phyloP scores from a whole-genome alignment of 2,797 vertebrate genomes.

The Chromobotia macracanthus region DNA sequence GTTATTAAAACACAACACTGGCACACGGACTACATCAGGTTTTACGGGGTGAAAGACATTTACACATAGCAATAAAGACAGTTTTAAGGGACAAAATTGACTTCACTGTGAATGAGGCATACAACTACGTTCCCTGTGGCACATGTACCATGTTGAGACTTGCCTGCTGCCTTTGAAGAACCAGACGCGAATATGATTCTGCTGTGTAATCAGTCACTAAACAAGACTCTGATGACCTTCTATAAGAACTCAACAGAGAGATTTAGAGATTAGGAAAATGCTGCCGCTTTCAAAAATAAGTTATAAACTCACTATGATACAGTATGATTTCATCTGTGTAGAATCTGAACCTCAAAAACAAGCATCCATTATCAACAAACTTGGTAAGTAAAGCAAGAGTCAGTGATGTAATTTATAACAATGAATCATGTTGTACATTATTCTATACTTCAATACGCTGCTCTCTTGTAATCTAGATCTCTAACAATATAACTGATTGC shows the following conservation, averaged over 20 bases:
- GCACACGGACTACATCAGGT: background rate
- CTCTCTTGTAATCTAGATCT: background rate
- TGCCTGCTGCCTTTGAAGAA: constrained; percentile 26
- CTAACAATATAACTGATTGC: too few relatives aligned
- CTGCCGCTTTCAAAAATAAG: background rate
- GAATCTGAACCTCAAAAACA: background rate
- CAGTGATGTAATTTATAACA: background rate
- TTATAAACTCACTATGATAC: background rate
- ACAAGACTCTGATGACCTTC: background rate
- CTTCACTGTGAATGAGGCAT: background rate
- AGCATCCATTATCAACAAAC: background rate
- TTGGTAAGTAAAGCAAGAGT: background rate
- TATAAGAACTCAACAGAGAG: constrained; percentile 6
- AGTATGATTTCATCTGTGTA: background rate
- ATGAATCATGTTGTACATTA: background rate
- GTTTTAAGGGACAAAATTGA: constrained; percentile 25
- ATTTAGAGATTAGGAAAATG: background rate
- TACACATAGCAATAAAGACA: background rate
- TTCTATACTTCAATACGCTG: background rate
- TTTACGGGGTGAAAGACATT: background rate
- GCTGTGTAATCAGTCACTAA: background rate
- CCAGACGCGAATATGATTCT: background rate
- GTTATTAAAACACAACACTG: background rate
- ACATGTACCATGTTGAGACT: constrained; percentile 35
- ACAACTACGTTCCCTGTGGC: constrained; percentile 25